phyloP scores from a whole-genome alignment of 2,797 vertebrate species.

The Moxostoma hubbsi region DNA sequence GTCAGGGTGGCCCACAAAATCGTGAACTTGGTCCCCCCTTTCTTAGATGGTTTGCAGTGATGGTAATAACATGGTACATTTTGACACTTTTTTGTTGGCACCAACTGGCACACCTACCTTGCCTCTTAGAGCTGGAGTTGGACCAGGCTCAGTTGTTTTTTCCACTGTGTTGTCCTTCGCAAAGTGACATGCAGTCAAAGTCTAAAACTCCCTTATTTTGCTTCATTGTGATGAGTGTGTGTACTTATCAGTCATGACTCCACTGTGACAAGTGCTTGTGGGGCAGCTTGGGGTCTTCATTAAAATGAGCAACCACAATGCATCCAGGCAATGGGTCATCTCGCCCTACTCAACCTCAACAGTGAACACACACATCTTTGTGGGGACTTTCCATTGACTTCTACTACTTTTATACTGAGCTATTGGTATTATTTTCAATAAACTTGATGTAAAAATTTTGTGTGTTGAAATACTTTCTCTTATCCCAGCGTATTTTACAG shows the following conservation, averaged over 20 bases:
- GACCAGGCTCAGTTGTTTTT: not conserved
- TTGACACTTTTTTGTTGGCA: no score
- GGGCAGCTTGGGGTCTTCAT: conserved; percentile 41
- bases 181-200: not conserved
- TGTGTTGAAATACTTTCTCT: not conserved
- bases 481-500: no score
- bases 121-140: no score
- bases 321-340: conserved; percentile 52
- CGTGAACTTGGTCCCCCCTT: no score
- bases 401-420: not conserved
- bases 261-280: conserved; percentile 44
- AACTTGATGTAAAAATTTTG: not conserved
- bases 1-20: no score
- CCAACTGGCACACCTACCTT: no score
- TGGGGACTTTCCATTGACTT: not conserved
- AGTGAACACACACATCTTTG: not conserved
- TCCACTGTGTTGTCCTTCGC: not conserved
- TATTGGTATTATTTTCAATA: not conserved
- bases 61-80: no score
- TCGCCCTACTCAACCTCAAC: conserved; percentile 31
- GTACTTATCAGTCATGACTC: conserved; percentile 36
- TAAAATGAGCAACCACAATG: conserved; percentile 53
- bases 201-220: conserved; percentile 16
- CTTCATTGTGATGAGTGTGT: conserved; percentile 32
- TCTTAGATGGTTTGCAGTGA: no score